Evolutionary conservation across 2,888 invertebrate species (phyloP).

Genomic region (Resseliella maxima): DNA sequence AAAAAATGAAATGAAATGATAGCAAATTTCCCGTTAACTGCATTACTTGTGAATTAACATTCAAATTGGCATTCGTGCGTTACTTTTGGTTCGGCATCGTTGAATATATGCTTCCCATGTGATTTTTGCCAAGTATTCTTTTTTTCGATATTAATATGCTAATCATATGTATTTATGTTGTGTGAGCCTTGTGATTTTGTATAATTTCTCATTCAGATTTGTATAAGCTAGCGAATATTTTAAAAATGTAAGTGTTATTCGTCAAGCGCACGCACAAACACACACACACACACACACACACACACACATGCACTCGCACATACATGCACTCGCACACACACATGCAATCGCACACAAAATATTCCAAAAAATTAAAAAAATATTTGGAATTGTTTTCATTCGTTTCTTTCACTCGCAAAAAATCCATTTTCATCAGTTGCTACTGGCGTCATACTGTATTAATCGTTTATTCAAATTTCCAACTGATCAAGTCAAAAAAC

Average conservation of each 20-base stretch:
- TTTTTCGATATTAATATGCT: conserved; percentile 7
- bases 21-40: conserved; percentile 13
- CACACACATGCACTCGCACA: too few species aligned
- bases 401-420: too few species aligned
- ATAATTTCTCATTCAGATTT: conserved; percentile 27
- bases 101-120: conserved; percentile 17
- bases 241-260: neutral
- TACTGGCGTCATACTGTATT: neutral
- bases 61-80: conserved; percentile 10
- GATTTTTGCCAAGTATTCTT: neutral
- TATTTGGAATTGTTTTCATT: neutral
- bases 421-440: neutral
- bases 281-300: too few species aligned
- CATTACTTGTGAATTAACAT: neutral
- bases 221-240: neutral
- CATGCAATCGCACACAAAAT: too few species aligned
- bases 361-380: neutral
- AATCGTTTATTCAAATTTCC: neutral
- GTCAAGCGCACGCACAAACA: neutral
- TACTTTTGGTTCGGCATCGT: conserved; percentile 8
- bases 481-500: neutral
- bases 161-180: conserved; percentile 43
- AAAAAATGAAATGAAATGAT: neutral
- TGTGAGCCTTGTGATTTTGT: conserved; percentile 2
- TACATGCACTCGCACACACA: too few species aligned